A percentile compares a stretch with the other conserved stretches of the same genome.
Conservation (phyloP, 2,888 invertebrate species). For the Micoletzkya japonica region DNA sequence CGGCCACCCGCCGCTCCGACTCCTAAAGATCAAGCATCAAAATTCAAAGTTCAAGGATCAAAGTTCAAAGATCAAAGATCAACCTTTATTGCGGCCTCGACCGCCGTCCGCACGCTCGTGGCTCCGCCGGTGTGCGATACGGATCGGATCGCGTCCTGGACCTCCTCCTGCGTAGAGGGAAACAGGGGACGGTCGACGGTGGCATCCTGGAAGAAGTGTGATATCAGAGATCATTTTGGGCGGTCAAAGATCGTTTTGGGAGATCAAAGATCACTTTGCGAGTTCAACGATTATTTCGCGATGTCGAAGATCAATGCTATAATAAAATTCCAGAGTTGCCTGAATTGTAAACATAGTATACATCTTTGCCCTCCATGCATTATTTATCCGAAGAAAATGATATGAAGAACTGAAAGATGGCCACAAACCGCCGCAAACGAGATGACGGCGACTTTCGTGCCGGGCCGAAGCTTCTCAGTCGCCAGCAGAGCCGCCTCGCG, state of each 20-base stretch:
- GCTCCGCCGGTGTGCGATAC: constrained; percentile 44
- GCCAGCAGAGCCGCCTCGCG: constrained; percentile 24
- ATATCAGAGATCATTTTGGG: background rate
- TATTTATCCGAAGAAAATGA: background rate
- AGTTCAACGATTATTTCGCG: background rate
- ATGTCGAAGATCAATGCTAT: too few species aligned
- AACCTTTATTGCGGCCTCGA: constrained; percentile 32
- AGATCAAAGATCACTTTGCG: too few species aligned
- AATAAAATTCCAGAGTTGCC: too few species aligned
- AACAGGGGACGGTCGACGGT: constrained; percentile 27
- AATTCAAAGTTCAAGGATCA: background rate
- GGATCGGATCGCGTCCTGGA: constrained; percentile 32
- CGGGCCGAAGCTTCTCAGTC: background rate
- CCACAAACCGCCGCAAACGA: constrained; percentile 30
- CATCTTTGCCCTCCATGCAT: background rate
- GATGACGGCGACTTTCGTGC: constrained; percentile 30
- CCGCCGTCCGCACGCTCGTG: constrained; percentile 37
- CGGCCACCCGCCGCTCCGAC: constrained; percentile 7
- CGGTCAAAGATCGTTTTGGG: background rate
- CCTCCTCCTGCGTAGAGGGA: constrained; percentile 30
- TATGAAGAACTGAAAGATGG: background rate
- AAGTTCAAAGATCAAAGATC: background rate
- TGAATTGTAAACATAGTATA: too few species aligned
- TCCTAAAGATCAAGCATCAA: background rate
- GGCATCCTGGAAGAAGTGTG: constrained; percentile 31